phyloP scores from a whole-genome alignment of 2,113 vertebrate genomes.

The Upupa epops region DNA sequence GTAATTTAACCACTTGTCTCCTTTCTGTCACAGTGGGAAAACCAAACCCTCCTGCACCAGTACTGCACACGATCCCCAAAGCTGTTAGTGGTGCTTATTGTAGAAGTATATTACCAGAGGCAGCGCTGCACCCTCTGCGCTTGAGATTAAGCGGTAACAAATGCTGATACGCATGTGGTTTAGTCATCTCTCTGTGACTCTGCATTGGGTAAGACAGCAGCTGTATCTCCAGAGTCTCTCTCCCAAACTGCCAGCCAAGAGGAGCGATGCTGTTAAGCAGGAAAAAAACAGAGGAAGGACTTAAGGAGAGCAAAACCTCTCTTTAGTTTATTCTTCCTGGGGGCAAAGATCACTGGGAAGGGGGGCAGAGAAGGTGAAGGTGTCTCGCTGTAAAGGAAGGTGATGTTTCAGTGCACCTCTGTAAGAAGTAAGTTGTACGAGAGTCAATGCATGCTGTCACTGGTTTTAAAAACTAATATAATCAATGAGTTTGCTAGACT shows the following conservation, averaged over 20 bases:
- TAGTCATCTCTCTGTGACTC: background rate
- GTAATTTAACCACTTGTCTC: constrained; percentile 36
- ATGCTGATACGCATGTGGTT: background rate
- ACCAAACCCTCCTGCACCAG: background rate
- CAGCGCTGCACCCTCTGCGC: background rate
- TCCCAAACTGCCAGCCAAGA: background rate
- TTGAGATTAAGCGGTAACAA: background rate
- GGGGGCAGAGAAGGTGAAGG: background rate
- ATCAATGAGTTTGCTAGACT: background rate
- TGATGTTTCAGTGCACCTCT: background rate
- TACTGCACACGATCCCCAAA: background rate
- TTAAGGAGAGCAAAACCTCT: background rate
- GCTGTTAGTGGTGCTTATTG: background rate
- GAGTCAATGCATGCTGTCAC: background rate
- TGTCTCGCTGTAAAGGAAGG: background rate
- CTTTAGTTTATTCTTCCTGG: background rate
- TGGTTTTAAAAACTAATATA: background rate
- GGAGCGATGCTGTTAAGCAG: background rate
- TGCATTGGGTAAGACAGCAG: background rate
- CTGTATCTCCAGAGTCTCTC: background rate
- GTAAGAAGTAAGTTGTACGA: background rate
- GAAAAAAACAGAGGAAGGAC: background rate
- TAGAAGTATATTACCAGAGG: background rate
- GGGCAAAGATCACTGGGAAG: background rate
- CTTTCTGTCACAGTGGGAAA: background rate